Percentiles rank a stretch among this genome's conserved stretches.
phyloP scores from a whole-genome alignment of 2,888 invertebrate species.

The Leptinotarsa haldemani region DNA sequence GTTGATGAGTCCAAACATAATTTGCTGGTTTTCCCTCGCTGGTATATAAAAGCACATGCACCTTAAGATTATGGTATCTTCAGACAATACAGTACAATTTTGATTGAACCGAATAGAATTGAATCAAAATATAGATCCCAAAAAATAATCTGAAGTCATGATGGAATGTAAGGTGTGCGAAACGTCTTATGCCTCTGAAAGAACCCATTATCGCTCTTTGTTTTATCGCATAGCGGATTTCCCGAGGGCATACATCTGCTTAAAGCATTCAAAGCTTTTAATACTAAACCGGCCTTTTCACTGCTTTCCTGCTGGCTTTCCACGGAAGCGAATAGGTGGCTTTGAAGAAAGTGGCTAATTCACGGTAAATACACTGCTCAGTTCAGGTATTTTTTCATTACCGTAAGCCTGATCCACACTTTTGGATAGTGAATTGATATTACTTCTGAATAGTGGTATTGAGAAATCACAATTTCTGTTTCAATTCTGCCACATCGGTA shows the following conservation, averaged over 20 bases:
- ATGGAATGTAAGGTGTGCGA: not conserved
- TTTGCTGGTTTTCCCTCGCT: no score
- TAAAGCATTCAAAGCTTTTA: constrained; percentile 23
- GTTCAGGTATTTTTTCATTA: not conserved
- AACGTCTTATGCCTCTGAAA: not conserved
- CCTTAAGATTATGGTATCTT: no score
- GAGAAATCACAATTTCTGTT: no score
- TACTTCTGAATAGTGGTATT: not conserved
- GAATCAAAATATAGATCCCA: not conserved
- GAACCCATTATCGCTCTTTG: constrained; percentile 15
- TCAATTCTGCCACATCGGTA: no score
- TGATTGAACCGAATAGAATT: no score
- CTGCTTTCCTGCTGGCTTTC: constrained; percentile 9
- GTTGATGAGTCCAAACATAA: no score
- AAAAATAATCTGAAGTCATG: not conserved
- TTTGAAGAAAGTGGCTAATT: constrained; percentile 13
- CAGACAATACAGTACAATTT: no score
- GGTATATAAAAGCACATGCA: no score
- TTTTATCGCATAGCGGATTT: constrained; percentile 16
- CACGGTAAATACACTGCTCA: constrained; percentile 15
- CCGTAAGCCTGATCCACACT: not conserved
- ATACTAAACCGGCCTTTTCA: constrained; percentile 20
- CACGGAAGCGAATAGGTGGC: constrained; percentile 18
- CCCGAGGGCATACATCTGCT: constrained; percentile 17
- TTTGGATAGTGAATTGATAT: not conserved